Conservation (phyloP, 2,113 vertebrate species). For the Fregata magnificens region DNA sequence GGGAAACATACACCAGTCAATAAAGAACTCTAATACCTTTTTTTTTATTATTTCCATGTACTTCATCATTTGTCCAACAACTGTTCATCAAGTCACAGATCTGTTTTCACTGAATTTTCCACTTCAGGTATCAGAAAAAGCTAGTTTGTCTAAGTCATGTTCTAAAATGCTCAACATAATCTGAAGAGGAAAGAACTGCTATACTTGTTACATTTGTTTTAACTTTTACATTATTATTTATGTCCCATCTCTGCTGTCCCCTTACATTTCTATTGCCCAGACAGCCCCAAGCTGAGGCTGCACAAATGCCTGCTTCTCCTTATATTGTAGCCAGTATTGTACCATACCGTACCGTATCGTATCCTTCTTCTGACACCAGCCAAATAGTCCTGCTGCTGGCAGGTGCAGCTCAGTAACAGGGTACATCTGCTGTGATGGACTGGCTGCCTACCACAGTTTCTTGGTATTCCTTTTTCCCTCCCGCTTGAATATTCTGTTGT, state of each 20-base stretch:
- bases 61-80: not conserved
- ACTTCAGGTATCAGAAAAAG: not conserved
- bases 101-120: not conserved
- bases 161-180: not conserved
- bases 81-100: not conserved
- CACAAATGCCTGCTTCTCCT: not conserved
- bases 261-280: not conserved
- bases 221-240: not conserved
- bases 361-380: not conserved
- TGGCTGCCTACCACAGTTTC: not conserved
- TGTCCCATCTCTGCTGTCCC: not conserved
- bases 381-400: not conserved
- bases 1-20: not conserved
- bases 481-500: not conserved
- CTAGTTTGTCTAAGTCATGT: not conserved
- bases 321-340: not conserved
- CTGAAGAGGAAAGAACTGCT: not conserved
- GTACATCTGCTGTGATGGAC: not conserved
- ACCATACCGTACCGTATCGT: fast-evolving
- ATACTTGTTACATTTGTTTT: not conserved
- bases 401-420: not conserved
- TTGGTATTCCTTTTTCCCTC: not conserved
- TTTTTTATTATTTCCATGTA: not conserved
- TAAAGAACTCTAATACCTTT: not conserved
- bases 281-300: not conserved